Evolutionary conservation across 2,888 invertebrate species (phyloP).

Genomic region (Xestia rhomboidea): DNA sequence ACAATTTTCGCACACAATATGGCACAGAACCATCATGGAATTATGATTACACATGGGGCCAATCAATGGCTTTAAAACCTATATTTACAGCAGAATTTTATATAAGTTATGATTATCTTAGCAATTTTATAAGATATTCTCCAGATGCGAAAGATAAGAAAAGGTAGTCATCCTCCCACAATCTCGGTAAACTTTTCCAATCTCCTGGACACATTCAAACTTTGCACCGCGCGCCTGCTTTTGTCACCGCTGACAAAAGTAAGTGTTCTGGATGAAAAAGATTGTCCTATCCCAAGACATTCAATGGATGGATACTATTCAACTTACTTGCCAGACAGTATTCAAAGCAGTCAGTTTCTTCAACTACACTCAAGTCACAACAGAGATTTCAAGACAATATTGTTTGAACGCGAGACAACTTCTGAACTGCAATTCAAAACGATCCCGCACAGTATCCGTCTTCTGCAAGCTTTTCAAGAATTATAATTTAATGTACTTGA

Average conservation of each 20-base stretch:
- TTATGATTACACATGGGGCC: neutral
- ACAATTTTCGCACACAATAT: constrained; percentile 20
- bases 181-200: constrained; percentile 54
- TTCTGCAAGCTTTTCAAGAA: neutral
- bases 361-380: constrained; percentile 22
- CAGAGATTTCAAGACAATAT: constrained; percentile 20
- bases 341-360: constrained; percentile 28
- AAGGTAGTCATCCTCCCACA: constrained; percentile 25
- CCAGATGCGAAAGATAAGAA: constrained; percentile 32
- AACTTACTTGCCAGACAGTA: constrained; percentile 41
- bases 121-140: constrained; percentile 18
- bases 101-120: constrained; percentile 16
- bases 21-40: neutral
- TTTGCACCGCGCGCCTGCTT: constrained; percentile 23
- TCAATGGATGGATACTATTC: constrained; percentile 26
- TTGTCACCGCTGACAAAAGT: constrained; percentile 50
- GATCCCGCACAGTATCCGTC: neutral
- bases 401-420: constrained; percentile 18
- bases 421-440: constrained; percentile 27
- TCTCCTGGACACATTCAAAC: constrained; percentile 55
- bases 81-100: neutral
- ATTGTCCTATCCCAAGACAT: constrained; percentile 30
- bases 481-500: neutral
- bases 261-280: constrained; percentile 17
- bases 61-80: neutral